Evolutionary conservation across 1,140 invertebrate species (phyloP), one percentile per base, ranked within the genome.

Genomic region (Venturia canescens): DNA sequence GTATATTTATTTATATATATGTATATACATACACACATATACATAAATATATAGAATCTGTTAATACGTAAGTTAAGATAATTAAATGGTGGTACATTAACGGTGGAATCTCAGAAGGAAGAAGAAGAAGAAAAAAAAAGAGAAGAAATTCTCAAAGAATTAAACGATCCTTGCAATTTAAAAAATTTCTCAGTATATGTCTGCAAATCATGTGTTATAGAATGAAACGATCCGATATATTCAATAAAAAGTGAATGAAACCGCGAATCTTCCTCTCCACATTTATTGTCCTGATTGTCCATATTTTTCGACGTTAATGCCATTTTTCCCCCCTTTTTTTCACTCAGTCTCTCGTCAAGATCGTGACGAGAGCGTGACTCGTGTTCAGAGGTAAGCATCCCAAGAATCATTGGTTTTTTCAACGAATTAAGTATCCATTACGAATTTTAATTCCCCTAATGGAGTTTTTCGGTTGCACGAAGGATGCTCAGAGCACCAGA

Each of bases 131-230:
- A 11, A 53, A 16, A 53, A 53, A 57, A n/a, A 57, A 21, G 21
- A n/a, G 21, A 57, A 57, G 5, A 84, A 84, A 89, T 89, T 88
- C 86, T 89, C 84, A 86, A 90, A 84, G 82, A 87, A 87, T 88
- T 87, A 86, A 89, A 86, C 80, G 84, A 89, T 88, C 87, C 84
- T 89, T 87, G 78, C 89, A 88, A 88, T 83, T 90, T 87, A 87
- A 57, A 89, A 85, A 88, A 88, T 88, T 88, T 90, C 86, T 88
- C 87, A 89, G 80, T 88, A 89, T 90, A 90, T 90, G 89, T 89
- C 87, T 88, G 85, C 89, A 88, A 66, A 89, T 90, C 88, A 88
- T 89, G 88, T 89, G 88, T 88, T 86, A 90, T 90, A 90, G 86
- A 86, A 86, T 75, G 82, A 84, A 88, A 86, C 85, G 85, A 87